Percentiles rank a stretch among this genome's conserved stretches.
Evolutionary conservation across 2,888 invertebrate species (phyloP).

Genomic region (Gerris lacustris): DNA sequence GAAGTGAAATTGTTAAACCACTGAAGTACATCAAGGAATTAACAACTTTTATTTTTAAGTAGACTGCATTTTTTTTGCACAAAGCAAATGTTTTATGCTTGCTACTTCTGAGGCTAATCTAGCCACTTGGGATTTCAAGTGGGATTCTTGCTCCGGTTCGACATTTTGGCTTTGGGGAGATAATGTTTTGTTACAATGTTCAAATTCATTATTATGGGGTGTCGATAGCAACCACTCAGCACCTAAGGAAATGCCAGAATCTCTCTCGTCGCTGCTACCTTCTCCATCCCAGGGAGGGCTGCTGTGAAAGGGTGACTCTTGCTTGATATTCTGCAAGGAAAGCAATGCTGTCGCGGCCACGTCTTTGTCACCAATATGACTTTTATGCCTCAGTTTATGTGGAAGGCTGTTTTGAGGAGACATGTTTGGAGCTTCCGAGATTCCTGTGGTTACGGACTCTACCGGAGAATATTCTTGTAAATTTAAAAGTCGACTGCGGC

Average conservation of each 20-base stretch:
- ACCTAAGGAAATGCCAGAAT: constrained; percentile 76
- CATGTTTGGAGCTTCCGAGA: constrained; percentile 13
- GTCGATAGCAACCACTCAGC: constrained; percentile 44
- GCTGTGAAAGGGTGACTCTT: constrained; percentile 70
- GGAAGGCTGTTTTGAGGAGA: constrained; percentile 70
- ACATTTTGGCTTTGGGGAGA: constrained; percentile 33
- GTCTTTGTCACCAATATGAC: constrained; percentile 78
- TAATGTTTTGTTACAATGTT: constrained; percentile 10
- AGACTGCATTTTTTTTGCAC: constrained; percentile 25
- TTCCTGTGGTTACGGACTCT: constrained; percentile 13
- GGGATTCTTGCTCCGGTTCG: constrained; percentile 37
- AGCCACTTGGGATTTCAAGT: constrained; percentile 73
- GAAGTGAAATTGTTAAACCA: too few relatives aligned
- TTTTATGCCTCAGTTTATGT: constrained; percentile 81
- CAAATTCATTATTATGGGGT: constrained; percentile 27
- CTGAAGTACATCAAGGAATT: too few relatives aligned
- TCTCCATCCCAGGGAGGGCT: constrained; percentile 80
- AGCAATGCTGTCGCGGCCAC: constrained; percentile 54
- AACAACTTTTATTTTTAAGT: neutral
- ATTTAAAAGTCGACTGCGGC: constrained; percentile 35
- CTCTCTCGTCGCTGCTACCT: constrained; percentile 79
- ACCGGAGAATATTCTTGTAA: neutral
- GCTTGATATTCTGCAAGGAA: constrained; percentile 42
- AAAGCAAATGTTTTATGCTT: constrained; percentile 50
- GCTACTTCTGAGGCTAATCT: constrained; percentile 84